These are phyloP conservation scores for Azemiops feae DNA, from an alignment of 2,113 vertebrate genomes.

Conservation along the genomic window DNA sequence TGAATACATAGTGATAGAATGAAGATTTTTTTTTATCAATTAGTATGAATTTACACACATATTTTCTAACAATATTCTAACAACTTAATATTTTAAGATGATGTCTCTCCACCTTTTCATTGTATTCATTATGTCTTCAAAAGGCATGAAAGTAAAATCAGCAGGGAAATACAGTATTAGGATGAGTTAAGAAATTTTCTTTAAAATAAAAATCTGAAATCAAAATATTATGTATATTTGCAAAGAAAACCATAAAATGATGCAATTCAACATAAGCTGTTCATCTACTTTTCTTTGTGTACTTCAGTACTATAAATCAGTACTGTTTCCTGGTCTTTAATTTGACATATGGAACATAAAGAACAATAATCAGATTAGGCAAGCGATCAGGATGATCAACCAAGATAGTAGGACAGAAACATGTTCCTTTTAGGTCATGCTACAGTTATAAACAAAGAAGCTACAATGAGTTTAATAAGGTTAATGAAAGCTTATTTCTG, in stretches of 20 bases:
- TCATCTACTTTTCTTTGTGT: constrained; percentile 11
- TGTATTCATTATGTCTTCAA: neutral
- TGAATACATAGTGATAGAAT: neutral
- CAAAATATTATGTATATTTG: neutral
- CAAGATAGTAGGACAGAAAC: constrained; percentile 36
- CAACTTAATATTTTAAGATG: too few species aligned
- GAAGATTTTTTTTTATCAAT: neutral
- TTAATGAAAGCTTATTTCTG: constrained; percentile 38
- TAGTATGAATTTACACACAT: neutral
- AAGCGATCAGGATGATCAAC: constrained; percentile 68
- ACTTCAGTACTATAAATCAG: constrained; percentile 36
- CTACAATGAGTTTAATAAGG: constrained; percentile 2
- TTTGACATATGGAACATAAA: constrained; percentile 70
- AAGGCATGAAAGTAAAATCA: neutral
- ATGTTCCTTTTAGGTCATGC: constrained; percentile 56
- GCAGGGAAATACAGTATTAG: neutral
- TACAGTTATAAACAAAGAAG: constrained; percentile 38
- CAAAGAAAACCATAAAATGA: constrained; percentile 3
- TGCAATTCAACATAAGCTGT: neutral
- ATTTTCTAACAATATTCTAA: neutral
- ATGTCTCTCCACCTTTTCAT: too few species aligned
- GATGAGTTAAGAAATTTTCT: neutral
- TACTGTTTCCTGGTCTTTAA: constrained; percentile 55
- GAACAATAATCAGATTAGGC: constrained; percentile 74
- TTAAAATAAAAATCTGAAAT: neutral